A percentile compares a stretch with the other conserved stretches of the same genome.
Conservation (phyloP, 2,113 vertebrate genomes). For the Podarcis muralis region DNA sequence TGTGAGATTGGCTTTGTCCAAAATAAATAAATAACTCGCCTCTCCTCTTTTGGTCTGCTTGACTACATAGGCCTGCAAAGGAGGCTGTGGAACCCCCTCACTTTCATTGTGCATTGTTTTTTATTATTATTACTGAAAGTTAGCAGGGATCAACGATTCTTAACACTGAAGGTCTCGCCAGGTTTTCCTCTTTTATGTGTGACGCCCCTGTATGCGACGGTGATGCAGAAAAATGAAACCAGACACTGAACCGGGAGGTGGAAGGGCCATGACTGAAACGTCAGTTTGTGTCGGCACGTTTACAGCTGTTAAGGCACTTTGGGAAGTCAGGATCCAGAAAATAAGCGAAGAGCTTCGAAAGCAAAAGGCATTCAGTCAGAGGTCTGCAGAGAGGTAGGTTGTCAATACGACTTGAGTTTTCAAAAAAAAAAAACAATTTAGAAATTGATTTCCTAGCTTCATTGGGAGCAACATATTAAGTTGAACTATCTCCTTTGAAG, state of each 20-base stretch:
- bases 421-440: too few relatives aligned
- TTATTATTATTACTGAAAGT: background rate
- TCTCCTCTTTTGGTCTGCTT: background rate
- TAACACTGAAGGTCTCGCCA: background rate
- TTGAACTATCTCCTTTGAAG: too few relatives aligned
- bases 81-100: background rate
- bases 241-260: slow-evolving; percentile 39
- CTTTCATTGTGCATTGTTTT: background rate
- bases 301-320: slow-evolving; percentile 85
- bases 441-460: background rate
- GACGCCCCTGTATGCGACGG: slow-evolving; percentile 17
- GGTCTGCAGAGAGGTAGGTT: slow-evolving; percentile 68
- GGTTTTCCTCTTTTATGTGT: background rate
- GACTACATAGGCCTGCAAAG: background rate
- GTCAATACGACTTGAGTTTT: background rate
- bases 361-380: slow-evolving; percentile 74
- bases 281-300: slow-evolving; percentile 78
- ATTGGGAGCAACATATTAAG: too few relatives aligned
- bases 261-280: slow-evolving; percentile 79
- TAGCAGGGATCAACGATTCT: background rate
- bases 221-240: slow-evolving; percentile 4
- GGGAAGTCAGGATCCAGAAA: slow-evolving; percentile 89
- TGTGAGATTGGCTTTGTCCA: background rate
- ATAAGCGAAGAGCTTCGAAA: slow-evolving; percentile 79
- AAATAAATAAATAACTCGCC: background rate